Evolutionary conservation across 2,797 vertebrate genomes (phyloP).

Genomic region (Rhodeus uyekii): DNA sequence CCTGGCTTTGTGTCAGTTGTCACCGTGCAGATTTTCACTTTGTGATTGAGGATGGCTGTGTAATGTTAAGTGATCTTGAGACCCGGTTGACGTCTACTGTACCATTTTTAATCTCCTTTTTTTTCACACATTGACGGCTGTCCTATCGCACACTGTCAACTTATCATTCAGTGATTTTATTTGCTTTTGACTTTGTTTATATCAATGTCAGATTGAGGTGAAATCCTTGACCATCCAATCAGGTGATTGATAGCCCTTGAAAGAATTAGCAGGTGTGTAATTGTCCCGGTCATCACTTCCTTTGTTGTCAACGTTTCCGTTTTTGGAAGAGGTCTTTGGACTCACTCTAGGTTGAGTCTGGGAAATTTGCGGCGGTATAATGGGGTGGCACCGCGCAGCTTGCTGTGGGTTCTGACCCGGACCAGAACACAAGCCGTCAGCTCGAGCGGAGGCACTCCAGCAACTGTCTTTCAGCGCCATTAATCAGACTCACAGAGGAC

Average conservation of each 20-base stretch:
- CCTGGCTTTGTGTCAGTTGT: constrained; percentile 18
- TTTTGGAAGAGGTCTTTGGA: constrained; percentile 48
- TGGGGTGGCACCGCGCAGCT: constrained; percentile 69
- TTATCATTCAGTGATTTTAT: constrained; percentile 48
- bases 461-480: constrained; percentile 90
- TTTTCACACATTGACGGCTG: constrained; percentile 20
- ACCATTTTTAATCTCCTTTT: constrained; percentile 42
- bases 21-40: constrained; percentile 21
- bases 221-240: constrained; percentile 51
- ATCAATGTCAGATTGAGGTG: constrained; percentile 62
- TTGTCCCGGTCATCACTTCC: constrained; percentile 44
- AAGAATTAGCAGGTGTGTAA: constrained; percentile 60
- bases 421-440: constrained; percentile 73
- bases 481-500: constrained; percentile 96
- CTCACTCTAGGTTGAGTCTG: constrained; percentile 41
- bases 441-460: constrained; percentile 78
- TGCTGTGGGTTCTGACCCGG: constrained; percentile 77
- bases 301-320: constrained; percentile 51
- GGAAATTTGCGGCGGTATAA: constrained; percentile 51
- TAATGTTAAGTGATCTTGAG: constrained; percentile 55
- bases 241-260: constrained; percentile 61
- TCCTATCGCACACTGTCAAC: constrained; percentile 40
- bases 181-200: constrained; percentile 59
- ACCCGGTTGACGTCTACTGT: constrained; percentile 42
- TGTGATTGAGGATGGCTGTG: constrained; percentile 43